Conservation (phyloP, 2,888 invertebrate genomes). For the Volucella bombylans region DNA sequence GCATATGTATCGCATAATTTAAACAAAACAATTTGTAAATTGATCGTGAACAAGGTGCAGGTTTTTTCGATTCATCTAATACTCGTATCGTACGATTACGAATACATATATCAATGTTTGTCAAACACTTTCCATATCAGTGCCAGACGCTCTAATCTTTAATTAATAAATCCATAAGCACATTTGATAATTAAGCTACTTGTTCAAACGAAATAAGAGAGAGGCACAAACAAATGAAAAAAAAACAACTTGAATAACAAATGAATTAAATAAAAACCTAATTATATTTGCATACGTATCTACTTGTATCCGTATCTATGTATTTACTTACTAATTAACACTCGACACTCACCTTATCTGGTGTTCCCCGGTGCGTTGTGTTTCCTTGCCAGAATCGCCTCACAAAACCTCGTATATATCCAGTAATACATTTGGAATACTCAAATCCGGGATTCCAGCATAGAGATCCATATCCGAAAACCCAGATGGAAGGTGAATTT, state of each 20-base stretch:
- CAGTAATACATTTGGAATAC: conserved; percentile 89
- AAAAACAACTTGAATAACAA: neutral
- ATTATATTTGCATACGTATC: conserved; percentile 3
- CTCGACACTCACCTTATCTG: conserved; percentile 85
- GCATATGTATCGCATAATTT: no score
- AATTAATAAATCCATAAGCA: neutral
- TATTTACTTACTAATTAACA: neutral
- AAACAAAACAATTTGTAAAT: no score
- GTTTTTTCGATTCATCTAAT: no score
- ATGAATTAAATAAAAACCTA: neutral
- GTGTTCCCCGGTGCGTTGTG: conserved; percentile 90
- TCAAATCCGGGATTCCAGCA: conserved; percentile 98
- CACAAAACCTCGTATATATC: conserved; percentile 89
- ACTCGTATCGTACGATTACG: no score
- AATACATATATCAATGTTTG: no score
- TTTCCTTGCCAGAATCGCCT: conserved; percentile 97
- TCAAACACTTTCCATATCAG: neutral
- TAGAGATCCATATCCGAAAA: conserved; percentile 97
- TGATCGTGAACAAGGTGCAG: no score
- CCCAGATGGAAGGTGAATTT: conserved; percentile 85
- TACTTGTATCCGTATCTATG: neutral
- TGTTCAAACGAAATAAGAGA: neutral
- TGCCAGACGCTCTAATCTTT: neutral
- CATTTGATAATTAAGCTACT: neutral
- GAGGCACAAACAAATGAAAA: neutral